phyloP scores from a whole-genome alignment of 2,113 vertebrate genomes.

The Xyrauchen texanus region DNA sequence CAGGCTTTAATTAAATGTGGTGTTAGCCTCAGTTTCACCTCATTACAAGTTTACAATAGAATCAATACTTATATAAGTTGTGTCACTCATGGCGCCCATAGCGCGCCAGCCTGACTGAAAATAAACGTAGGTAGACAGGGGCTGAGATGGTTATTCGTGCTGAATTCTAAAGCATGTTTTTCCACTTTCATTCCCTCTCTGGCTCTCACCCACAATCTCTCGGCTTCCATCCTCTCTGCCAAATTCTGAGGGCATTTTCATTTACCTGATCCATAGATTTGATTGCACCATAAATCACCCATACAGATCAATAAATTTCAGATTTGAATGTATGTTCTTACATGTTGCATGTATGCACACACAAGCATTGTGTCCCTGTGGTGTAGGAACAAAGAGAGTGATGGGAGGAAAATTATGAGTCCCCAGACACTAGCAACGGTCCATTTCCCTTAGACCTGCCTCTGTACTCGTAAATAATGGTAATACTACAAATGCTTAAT shows the following conservation, averaged over 20 bases:
- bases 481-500: conserved; percentile 71
- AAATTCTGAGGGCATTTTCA: not conserved
- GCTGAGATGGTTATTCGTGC: too few species aligned
- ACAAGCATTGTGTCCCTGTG: conserved; percentile 47
- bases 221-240: too few species aligned
- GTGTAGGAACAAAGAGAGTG: conserved; percentile 58
- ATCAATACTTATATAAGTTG: not conserved
- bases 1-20: conserved; percentile 23
- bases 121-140: not conserved
- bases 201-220: too few species aligned
- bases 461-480: conserved; percentile 72
- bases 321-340: conserved; percentile 38
- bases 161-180: too few species aligned
- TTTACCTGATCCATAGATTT: conserved; percentile 16
- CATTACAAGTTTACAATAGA: not conserved
- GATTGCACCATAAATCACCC: too few species aligned
- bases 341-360: conserved; percentile 35
- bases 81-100: not conserved
- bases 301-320: conserved; percentile 15
- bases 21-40: not conserved
- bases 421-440: conserved; percentile 53
- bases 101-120: not conserved
- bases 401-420: conserved; percentile 54
- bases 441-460: conserved; percentile 56
- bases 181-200: too few species aligned